A percentile compares a stretch with the other conserved stretches of the same genome.
phyloP scores from a whole-genome alignment of 2,113 vertebrate genomes.

The Chionis minor region DNA sequence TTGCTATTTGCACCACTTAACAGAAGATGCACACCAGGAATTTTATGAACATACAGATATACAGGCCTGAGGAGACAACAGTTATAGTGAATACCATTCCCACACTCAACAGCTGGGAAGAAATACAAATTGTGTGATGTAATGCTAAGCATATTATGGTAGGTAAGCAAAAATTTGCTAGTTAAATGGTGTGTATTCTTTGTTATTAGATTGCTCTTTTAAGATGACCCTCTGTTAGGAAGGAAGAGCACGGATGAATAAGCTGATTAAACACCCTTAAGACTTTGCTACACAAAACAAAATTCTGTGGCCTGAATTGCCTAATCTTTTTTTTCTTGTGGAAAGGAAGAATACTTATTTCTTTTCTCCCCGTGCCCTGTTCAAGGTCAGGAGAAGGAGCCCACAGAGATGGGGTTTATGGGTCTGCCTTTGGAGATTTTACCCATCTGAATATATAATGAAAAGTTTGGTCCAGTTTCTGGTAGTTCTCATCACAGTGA shows the following conservation, averaged over 20 bases:
- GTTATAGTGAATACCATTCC: not conserved
- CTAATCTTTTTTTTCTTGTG: not conserved
- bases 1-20: conserved; percentile 29
- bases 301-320: not conserved
- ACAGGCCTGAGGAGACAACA: not conserved
- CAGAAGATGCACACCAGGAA: conserved; percentile 52
- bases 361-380: not conserved
- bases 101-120: not conserved
- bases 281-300: conserved; percentile 15
- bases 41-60: conserved; percentile 36
- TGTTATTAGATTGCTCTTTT: conserved; percentile 8
- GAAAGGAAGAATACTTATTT: conserved; percentile 21
- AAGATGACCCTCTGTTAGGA: not conserved
- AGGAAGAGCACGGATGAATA: conserved; percentile 39
- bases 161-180: not conserved
- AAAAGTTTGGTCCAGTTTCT: not conserved
- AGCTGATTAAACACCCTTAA: conserved; percentile 39
- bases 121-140: not conserved
- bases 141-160: not conserved
- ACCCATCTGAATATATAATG: not conserved
- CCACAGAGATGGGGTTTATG: not conserved
- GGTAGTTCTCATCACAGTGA: not conserved
- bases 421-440: not conserved
- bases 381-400: not conserved
- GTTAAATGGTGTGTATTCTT: conserved; percentile 4